Conservation (phyloP, 2,113 vertebrate genomes). For the Himantopus leucocephalus region DNA sequence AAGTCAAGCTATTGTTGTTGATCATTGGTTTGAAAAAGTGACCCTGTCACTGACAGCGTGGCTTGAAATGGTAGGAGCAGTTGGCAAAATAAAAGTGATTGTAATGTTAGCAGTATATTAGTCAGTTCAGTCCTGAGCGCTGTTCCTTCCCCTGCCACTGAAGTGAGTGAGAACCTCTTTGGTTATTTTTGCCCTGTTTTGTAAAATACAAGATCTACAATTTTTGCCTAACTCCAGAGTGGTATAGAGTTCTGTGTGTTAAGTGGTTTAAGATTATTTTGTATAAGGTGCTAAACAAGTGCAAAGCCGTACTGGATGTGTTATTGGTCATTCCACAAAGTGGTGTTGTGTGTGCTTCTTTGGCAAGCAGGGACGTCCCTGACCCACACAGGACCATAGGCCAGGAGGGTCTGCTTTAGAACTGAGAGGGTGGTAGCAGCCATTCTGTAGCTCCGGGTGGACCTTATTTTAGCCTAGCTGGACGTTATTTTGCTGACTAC, state of each 20-base stretch:
- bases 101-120: background rate
- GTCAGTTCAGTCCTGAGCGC: background rate
- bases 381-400: fast-evolving
- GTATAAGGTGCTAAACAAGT: background rate
- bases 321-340: background rate
- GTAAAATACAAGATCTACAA: background rate
- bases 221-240: background rate
- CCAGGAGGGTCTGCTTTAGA: background rate
- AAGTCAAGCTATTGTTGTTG: background rate
- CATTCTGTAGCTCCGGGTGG: background rate
- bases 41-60: background rate
- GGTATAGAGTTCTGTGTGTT: background rate
- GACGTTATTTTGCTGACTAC: background rate
- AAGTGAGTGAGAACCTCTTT: background rate
- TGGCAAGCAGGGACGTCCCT: fast-evolving
- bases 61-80: background rate
- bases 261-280: background rate
- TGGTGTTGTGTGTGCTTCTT: fast-evolving
- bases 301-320: background rate
- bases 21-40: background rate
- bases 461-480: background rate
- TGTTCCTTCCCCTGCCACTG: background rate
- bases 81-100: background rate
- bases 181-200: background rate
- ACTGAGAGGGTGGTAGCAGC: background rate